Conservation (phyloP, 2,113 vertebrate species). For the Lutjanus erythropterus region DNA sequence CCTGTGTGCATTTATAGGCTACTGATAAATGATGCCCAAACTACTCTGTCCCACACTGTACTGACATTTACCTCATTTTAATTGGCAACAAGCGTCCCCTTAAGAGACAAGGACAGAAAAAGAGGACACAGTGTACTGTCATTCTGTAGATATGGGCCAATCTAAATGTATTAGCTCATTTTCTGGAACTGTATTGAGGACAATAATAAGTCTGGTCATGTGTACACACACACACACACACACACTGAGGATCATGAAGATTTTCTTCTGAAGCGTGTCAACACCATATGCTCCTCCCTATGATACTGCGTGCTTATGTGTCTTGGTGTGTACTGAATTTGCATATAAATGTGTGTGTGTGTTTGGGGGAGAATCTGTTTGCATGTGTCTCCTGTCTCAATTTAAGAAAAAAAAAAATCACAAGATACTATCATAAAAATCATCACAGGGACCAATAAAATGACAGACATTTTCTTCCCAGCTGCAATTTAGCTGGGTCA, state of each 20-base stretch:
- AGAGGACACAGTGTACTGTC: constrained; percentile 47
- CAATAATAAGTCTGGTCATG: constrained; percentile 51
- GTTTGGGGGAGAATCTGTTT: no score
- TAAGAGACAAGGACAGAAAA: constrained; percentile 45
- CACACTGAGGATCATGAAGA: constrained; percentile 23
- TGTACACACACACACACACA: constrained; percentile 19
- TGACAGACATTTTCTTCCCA: constrained; percentile 24
- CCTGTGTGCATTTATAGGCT: not conserved
- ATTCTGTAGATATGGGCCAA: constrained; percentile 46
- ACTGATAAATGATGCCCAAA: constrained; percentile 28
- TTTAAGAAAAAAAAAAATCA: not conserved
- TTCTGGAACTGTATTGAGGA: constrained; percentile 43
- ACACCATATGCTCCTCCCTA: constrained; percentile 34
- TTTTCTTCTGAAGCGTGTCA: constrained; percentile 39
- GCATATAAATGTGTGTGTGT: constrained; percentile 9
- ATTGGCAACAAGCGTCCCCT: constrained; percentile 47
- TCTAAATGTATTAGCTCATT: constrained; percentile 54
- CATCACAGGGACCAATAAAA: constrained; percentile 18
- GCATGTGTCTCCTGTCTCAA: not conserved
- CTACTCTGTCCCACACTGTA: constrained; percentile 7
- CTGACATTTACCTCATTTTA: constrained; percentile 56
- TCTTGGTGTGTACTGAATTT: not conserved
- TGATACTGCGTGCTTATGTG: constrained; percentile 19
- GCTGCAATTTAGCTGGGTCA: constrained; percentile 37
- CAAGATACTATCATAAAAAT: constrained; percentile 8